These are phyloP conservation scores for Cyanistes caeruleus DNA, from an alignment of 2,113 vertebrate species.

Conservation along the genomic window DNA sequence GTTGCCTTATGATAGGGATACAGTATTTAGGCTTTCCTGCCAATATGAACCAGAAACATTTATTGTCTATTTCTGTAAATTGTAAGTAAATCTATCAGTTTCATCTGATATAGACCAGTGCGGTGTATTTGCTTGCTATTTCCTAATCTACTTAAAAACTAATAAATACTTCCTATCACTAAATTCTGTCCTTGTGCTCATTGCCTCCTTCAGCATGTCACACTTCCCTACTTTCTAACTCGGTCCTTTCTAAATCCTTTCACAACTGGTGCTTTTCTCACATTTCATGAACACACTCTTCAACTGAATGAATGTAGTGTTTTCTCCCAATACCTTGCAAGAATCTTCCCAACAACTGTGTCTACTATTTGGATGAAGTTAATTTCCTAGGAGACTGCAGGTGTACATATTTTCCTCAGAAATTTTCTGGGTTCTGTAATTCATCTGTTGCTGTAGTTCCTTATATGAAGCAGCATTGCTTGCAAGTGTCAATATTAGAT, in stretches of 20 bases:
- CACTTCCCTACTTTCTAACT: not conserved
- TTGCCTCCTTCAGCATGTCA: not conserved
- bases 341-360: not conserved
- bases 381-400: not conserved
- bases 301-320: rapidly evolving
- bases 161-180: not conserved
- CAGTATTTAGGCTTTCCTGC: not conserved
- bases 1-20: not conserved
- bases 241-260: not conserved
- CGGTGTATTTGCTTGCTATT: not conserved
- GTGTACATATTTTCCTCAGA: not conserved
- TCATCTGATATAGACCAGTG: not conserved
- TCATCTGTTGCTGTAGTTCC: not conserved
- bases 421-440: not conserved
- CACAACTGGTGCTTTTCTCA: rapidly evolving
- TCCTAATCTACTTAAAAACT: not conserved
- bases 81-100: not conserved
- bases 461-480: not conserved
- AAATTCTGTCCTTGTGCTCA: not conserved
- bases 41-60: not conserved
- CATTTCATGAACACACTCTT: not conserved
- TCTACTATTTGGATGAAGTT: not conserved
- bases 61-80: not conserved
- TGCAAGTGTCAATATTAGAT: not conserved
- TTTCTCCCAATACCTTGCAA: not conserved